A percentile compares a stretch with the other conserved stretches of the same genome.
These are phyloP conservation scores for Danio jaintianensis DNA, from an alignment of 2,797 vertebrate species.

Conservation along the genomic window DNA sequence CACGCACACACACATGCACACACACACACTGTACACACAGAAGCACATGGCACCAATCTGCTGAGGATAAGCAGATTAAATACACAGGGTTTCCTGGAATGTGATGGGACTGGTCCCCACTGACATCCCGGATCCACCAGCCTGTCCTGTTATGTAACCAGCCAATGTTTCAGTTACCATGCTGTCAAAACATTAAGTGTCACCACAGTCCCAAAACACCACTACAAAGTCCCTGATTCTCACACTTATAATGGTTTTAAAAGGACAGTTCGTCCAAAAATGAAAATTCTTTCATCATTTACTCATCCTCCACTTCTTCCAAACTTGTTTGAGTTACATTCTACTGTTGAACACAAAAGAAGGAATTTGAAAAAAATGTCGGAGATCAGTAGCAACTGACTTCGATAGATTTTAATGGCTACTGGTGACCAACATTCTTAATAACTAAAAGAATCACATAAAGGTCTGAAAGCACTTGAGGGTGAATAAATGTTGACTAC, in stretches of 20 bases:
- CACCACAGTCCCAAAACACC: conserved; percentile 24
- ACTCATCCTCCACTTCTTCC: too few relatives aligned
- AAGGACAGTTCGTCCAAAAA: too few relatives aligned
- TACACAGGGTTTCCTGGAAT: conserved; percentile 75
- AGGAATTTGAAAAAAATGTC: too few relatives aligned
- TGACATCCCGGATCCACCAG: conserved; percentile 60
- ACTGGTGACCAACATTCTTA: too few relatives aligned
- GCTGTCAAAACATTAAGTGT: conserved; percentile 46
- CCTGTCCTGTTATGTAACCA: conserved; percentile 71
- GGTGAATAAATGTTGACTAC: too few relatives aligned
- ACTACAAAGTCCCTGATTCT: conserved; percentile 12
- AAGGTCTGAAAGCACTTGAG: too few relatives aligned
- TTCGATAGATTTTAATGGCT: too few relatives aligned
- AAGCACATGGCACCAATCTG: conserved; percentile 70
- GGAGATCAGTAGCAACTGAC: too few relatives aligned
- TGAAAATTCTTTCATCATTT: too few relatives aligned
- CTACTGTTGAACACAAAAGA: too few relatives aligned
- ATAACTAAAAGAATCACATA: too few relatives aligned
- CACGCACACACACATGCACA: conserved; percentile 33
- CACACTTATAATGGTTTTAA: not conserved
- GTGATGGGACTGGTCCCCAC: conserved; percentile 67
- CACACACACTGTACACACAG: conserved; percentile 32
- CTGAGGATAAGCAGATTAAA: conserved; percentile 80
- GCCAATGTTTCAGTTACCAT: conserved; percentile 47
- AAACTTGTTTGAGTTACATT: too few relatives aligned